Base-by-base conservation (phyloP, 2,113 vertebrate species). In the Antigone vipio region DNA sequence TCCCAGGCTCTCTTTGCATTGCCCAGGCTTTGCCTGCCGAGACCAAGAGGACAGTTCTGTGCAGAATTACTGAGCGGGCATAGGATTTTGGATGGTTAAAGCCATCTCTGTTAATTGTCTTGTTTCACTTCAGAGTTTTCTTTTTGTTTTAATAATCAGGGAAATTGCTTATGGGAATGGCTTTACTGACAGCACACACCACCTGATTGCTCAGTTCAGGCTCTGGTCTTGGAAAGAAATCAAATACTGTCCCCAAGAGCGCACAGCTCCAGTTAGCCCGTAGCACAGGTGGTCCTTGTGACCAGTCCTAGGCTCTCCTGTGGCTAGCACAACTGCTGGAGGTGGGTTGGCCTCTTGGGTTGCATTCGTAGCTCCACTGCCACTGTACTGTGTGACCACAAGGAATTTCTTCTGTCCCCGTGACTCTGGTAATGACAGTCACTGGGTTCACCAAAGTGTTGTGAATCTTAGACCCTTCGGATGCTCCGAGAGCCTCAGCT, bases 71-170 rank as follows among this genome's bases (percentile, higher is more conserved):
- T 0, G 0, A 75, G 22, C 26, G 40, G 87, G 35, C 84, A 89
- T 1, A 69, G 66, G 27, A 59, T 82, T 87, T 64, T 69, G 55
- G 59, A 18, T 44, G 50, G 56, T 52, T 81, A 53, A 79, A 92
- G 88, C 6, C 38, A 58, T 35, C 63, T 91, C 53, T 52, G 17
- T 67, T 79, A 47, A 76, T 79, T 75, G 17, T 76, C 84, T 50
- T 50, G 3, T 87, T 82, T 64, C 73, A 52, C 58, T 67, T 72
- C 34, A 83, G 49, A 17, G 5, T n/a, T 91, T 83, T 84, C 21
- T 66, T 97, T 97, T 75, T 52, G 77, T 21, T 96, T 97, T 88
- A 82, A 88, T 49, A 40, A 89, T 50, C 32, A 44, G 68, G 32
- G 35, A 49, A 45, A 50, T 66, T 66, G 40, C n/a, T 58, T 63